Evolutionary conservation across 1,140 invertebrate genomes (phyloP).

Genomic region (Amyelois transitella): DNA sequence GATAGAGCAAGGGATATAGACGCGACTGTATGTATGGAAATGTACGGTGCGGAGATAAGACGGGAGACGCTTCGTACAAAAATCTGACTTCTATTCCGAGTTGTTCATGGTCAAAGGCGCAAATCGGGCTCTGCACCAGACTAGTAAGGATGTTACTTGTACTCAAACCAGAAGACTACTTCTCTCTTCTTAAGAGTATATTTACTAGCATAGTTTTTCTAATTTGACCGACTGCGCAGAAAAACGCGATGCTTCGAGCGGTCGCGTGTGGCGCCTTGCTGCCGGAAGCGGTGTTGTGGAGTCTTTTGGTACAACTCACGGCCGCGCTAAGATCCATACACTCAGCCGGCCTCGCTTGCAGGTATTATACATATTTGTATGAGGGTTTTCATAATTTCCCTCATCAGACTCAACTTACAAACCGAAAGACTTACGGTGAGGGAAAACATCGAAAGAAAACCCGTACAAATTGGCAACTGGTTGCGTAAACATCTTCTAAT

Average conservation of each 20-base stretch:
- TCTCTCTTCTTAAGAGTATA: too few relatives aligned
- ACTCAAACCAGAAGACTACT: too few relatives aligned
- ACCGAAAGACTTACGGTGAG: not conserved
- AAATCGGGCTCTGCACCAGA: too few relatives aligned
- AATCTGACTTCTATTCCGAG: too few relatives aligned
- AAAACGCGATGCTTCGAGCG: conserved; percentile 81
- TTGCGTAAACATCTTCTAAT: too few relatives aligned
- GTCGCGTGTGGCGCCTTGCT: conserved; percentile 82
- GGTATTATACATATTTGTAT: conserved; percentile 46
- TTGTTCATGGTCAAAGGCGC: too few relatives aligned
- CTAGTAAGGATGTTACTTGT: too few relatives aligned
- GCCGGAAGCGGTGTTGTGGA: conserved; percentile 95
- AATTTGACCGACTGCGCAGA: conserved; percentile 61
- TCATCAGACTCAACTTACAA: not conserved
- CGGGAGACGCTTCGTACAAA: too few relatives aligned
- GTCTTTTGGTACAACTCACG: conserved; percentile 95
- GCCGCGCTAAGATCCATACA: conserved; percentile 95
- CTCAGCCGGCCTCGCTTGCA: conserved; percentile 83
- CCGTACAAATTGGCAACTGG: not conserved
- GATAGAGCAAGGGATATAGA: too few relatives aligned
- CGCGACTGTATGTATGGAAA: too few relatives aligned
- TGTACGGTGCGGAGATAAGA: too few relatives aligned
- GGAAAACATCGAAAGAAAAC: too few relatives aligned
- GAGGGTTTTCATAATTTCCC: not conserved
- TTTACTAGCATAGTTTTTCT: not conserved